Conservation (phyloP, 1,140 invertebrate species). For the Anastrepha obliqua region DNA sequence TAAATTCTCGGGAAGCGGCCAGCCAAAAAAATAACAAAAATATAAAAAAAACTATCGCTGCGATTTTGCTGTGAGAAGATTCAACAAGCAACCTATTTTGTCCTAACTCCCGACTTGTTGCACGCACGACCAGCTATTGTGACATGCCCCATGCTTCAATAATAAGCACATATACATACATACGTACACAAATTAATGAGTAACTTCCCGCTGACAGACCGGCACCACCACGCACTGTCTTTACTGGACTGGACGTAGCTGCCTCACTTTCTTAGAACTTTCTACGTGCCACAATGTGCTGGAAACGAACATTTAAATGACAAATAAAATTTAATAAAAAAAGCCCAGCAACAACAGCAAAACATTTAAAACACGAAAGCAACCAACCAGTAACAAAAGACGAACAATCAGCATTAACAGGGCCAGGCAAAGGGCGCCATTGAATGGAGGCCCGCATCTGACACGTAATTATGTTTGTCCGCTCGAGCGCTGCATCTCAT, state of each 20-base stretch:
- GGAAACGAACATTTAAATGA: constrained; percentile 44
- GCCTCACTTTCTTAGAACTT: constrained; percentile 34
- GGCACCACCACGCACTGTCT: not conserved
- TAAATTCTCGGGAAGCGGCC: constrained; percentile 16
- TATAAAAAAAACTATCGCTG: not conserved
- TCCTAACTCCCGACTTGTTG: not conserved
- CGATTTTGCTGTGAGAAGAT: not conserved
- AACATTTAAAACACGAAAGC: not conserved
- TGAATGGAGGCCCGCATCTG: constrained; percentile 4
- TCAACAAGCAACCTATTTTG: not conserved
- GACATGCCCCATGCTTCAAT: not conserved
- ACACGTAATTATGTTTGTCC: not conserved
- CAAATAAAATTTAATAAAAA: constrained; percentile 7
- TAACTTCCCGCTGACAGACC: constrained; percentile 15
- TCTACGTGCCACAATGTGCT: constrained; percentile 7
- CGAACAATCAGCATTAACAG: not conserved
- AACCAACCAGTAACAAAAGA: not conserved
- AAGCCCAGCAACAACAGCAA: not conserved
- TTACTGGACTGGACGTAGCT: not conserved
- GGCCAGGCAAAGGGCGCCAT: not conserved
- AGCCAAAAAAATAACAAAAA: not conserved
- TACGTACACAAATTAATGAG: constrained; percentile 4
- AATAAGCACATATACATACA: not conserved
- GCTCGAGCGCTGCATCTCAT: not conserved
- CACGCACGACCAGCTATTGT: not conserved